Evolutionary conservation across 2,888 invertebrate genomes (phyloP), one percentile per base, ranked within the genome.

Genomic region (Drosophila peninsularis): DNA sequence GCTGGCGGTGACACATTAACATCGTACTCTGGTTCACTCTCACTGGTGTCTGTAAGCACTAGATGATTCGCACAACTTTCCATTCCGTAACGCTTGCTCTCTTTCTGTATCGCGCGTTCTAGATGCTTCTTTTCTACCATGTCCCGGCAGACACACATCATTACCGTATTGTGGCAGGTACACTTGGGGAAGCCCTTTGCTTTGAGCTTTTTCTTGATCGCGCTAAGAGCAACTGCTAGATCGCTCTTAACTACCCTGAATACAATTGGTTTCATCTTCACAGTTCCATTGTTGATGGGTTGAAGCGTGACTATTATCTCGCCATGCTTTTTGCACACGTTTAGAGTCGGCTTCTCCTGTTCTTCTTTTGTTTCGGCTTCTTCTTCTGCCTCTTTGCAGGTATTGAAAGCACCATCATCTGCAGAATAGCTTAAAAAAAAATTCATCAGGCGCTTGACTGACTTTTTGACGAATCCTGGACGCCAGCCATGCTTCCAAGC

Each of bases 1-100:
- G 94, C 95, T 0, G 95, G 95, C 0, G 95, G 95, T 0, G 95
- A 95, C 61, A 95, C 95, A 78, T 95, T 95, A 21, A 95, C 94
- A 81, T 95, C 94, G 91, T 95, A 94, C 54, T 95, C 95, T 17
- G 94, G 94, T 42, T 95, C 95, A 17, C 90, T 92, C 0, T 92
- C 91, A 10, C 89, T 91, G 1, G 91, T 92, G 34, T 92, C 92
- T 0, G 91, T 89, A 0, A 92, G 77, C 1, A 90, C 72, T 27
- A 92, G 54, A 0, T 78, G 72, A 24, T 91, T 87, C 4, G 75
- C 78, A n/a, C 91, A 83, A 10, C 75, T 75, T 9, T 82, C 71
- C 7, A 91, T 73, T 11, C 82, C 61, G 1, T 79, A 78, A 0
- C 66, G 73, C 0, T 69, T 66, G 19, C 91, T 91, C 36, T 94